A percentile compares a stretch with the other conserved stretches of the same genome.
These are phyloP conservation scores for Trichogramma dendrolimi DNA, from an alignment of 2,888 invertebrate species.

Conservation along the genomic window DNA sequence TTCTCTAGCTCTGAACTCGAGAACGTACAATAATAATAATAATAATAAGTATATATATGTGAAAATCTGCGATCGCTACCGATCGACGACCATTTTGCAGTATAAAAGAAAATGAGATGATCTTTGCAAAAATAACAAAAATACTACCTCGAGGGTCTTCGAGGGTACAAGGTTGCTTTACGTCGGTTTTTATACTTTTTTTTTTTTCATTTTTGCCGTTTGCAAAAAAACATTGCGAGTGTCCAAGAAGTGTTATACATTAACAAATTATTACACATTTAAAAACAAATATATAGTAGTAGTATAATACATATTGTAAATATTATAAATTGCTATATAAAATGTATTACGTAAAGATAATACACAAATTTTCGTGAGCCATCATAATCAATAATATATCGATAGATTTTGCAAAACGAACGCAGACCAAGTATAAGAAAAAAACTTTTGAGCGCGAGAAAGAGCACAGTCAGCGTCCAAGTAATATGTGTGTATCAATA, in stretches of 20 bases:
- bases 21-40: constrained; percentile 3
- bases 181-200: constrained; percentile 7
- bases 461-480: no score
- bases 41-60: neutral
- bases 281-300: constrained; percentile 3
- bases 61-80: no score
- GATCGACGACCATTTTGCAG: neutral
- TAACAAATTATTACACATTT: neutral
- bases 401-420: no score
- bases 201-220: neutral
- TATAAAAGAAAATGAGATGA: neutral
- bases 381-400: no score
- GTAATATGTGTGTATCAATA: no score
- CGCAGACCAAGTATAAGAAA: no score
- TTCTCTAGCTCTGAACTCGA: neutral
- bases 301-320: constrained; percentile 4
- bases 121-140: constrained; percentile 9
- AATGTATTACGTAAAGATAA: no score
- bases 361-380: no score
- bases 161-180: constrained; percentile 28
- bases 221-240: constrained; percentile 1
- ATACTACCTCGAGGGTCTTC: constrained; percentile 38
- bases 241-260: constrained; percentile 8
- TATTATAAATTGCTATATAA: neutral
- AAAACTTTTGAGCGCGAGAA: no score